These are phyloP conservation scores for Eumacrocentrus americanus DNA, from an alignment of 2,888 invertebrate genomes.

Conservation along the genomic window DNA sequence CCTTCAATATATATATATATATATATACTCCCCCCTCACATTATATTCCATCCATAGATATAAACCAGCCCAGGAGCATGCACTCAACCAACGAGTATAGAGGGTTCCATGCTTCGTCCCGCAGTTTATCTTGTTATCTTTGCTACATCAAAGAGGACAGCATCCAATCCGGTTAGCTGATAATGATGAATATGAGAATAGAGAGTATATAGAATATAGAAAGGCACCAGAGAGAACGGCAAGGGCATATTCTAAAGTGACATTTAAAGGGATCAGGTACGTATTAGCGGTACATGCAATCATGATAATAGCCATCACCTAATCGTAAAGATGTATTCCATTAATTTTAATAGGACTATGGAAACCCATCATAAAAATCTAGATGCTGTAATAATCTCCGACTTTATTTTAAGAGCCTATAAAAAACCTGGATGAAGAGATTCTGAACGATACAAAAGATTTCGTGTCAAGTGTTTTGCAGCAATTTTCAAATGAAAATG, in stretches of 20 bases:
- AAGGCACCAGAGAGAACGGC: neutral
- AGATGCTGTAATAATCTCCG: too few relatives aligned
- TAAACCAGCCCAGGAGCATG: neutral
- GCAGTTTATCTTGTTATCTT: slow-evolving; percentile 40
- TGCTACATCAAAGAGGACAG: slow-evolving; percentile 37
- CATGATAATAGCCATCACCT: too few relatives aligned
- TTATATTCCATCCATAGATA: neutral
- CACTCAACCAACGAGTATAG: neutral
- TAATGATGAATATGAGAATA: slow-evolving; percentile 39
- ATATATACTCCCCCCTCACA: neutral
- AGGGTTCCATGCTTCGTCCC: slow-evolving; percentile 29
- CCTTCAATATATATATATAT: neutral
- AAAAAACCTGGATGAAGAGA: neutral
- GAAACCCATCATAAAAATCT: too few relatives aligned
- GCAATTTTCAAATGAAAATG: too few relatives aligned
- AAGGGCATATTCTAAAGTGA: neutral
- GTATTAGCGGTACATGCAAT: too few relatives aligned
- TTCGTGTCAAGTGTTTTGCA: too few relatives aligned
- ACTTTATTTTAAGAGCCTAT: too few relatives aligned
- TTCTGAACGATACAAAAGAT: too few relatives aligned
- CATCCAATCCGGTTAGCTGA: slow-evolving; percentile 34
- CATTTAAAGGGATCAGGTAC: neutral
- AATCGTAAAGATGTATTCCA: neutral
- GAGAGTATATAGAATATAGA: slow-evolving; percentile 22
- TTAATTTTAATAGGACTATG: neutral